These are phyloP conservation scores for Ridgeia piscesae DNA, from an alignment of 1,140 invertebrate genomes.

Conservation along the genomic window DNA sequence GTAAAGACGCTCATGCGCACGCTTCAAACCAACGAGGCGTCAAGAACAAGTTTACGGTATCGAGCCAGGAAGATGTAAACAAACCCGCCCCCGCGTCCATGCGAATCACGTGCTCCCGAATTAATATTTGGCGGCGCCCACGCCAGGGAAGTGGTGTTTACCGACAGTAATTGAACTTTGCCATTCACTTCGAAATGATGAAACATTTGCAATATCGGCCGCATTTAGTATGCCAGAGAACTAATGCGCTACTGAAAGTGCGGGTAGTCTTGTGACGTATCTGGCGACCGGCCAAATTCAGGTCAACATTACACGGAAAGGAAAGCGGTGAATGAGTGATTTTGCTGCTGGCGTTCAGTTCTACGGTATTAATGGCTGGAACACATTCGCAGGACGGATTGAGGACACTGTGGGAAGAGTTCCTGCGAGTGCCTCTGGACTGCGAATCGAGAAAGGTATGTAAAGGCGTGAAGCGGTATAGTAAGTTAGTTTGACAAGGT, in stretches of 20 bases:
- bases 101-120: background rate
- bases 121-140: background rate
- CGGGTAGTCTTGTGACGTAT: background rate
- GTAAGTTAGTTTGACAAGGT: background rate
- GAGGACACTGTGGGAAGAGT: background rate
- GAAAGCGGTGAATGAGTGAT: background rate
- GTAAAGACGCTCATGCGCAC: too few species aligned
- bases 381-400: background rate
- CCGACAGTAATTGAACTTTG: background rate
- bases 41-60: background rate
- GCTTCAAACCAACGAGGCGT: background rate
- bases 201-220: background rate
- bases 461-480: background rate
- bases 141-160: background rate
- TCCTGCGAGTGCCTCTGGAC: background rate
- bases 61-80: background rate
- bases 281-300: conserved; percentile 3
- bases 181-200: background rate
- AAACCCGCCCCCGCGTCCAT: background rate
- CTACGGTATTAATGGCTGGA: background rate
- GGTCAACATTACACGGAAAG: background rate
- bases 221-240: background rate
- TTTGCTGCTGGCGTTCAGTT: background rate
- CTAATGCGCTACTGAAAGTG: background rate
- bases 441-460: background rate